Evolutionary conservation across 2,888 invertebrate species (phyloP).

Genomic region (Ectropis crepuscularia): DNA sequence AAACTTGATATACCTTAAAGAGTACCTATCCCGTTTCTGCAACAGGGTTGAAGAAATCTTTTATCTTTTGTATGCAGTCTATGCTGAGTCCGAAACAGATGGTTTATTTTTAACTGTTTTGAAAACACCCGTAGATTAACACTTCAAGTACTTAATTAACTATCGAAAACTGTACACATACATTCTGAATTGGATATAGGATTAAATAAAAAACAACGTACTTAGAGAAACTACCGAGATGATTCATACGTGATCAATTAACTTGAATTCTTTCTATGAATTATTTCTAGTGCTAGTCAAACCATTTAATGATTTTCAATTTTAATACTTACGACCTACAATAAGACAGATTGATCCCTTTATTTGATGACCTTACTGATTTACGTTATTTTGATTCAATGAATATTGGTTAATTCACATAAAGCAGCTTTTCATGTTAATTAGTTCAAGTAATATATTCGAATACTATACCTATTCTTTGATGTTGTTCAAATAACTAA

Average conservation of each 20-base stretch:
- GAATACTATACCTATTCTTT: neutral
- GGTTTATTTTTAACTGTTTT: neutral
- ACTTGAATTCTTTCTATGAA: too few species aligned
- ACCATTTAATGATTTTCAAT: too few species aligned
- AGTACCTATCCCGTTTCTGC: slow-evolving; percentile 49
- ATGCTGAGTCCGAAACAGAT: slow-evolving; percentile 7
- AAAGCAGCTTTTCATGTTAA: neutral
- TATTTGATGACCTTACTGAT: neutral
- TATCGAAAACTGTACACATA: too few species aligned
- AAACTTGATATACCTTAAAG: slow-evolving; percentile 48
- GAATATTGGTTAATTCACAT: neutral
- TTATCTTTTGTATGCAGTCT: slow-evolving; percentile 20
- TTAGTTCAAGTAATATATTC: slow-evolving; percentile 3
- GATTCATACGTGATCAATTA: too few species aligned
- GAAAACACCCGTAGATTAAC: too few species aligned
- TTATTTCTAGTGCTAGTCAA: too few species aligned
- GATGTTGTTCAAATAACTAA: slow-evolving; percentile 7
- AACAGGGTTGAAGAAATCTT: slow-evolving; percentile 55
- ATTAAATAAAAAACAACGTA: too few species aligned
- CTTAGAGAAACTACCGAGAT: too few species aligned
- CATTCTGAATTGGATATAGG: too few species aligned
- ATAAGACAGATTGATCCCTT: neutral
- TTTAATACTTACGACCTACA: too few species aligned
- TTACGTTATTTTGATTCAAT: neutral
- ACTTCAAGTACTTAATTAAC: too few species aligned